Percentiles rank a stretch among this genome's conserved stretches.
Conservation (phyloP, 2,113 vertebrate genomes). For the Dolichallabes microphthalmus region DNA sequence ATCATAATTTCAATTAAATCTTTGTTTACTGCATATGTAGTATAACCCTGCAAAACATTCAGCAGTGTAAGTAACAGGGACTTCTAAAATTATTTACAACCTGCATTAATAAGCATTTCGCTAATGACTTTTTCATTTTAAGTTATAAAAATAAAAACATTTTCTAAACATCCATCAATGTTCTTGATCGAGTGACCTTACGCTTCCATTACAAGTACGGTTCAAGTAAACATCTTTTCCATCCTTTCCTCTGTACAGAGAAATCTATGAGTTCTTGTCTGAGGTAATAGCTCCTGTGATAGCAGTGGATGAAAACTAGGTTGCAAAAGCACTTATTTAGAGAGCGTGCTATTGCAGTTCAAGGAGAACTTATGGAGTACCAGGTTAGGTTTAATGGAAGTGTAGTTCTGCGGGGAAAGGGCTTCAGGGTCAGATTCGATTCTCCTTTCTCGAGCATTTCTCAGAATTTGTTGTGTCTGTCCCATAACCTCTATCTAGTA, state of each 20-base stretch:
- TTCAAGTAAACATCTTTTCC: not conserved
- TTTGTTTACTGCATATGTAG: not conserved
- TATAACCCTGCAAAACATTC: not conserved
- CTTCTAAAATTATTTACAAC: not conserved
- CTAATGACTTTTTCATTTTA: not conserved
- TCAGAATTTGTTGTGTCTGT: not conserved
- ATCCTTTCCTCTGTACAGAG: not conserved
- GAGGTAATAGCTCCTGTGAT: not conserved
- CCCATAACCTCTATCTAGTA: not conserved
- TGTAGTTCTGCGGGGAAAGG: not conserved
- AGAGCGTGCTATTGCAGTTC: not conserved
- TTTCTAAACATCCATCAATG: not conserved
- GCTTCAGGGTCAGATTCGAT: not conserved
- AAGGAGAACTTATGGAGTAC: constrained; percentile 2
- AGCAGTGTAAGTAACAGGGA: not conserved
- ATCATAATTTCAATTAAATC: not conserved
- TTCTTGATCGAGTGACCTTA: not conserved
- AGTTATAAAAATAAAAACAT: not conserved
- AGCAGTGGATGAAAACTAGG: not conserved
- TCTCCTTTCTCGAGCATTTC: not conserved
- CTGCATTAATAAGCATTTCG: not conserved
- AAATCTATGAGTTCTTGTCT: not conserved
- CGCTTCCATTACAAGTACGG: not conserved
- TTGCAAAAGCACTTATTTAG: constrained; percentile 4
- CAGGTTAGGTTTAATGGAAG: not conserved